Evolutionary conservation across 2,797 vertebrate species (phyloP).

Genomic region (Gila robusta): DNA sequence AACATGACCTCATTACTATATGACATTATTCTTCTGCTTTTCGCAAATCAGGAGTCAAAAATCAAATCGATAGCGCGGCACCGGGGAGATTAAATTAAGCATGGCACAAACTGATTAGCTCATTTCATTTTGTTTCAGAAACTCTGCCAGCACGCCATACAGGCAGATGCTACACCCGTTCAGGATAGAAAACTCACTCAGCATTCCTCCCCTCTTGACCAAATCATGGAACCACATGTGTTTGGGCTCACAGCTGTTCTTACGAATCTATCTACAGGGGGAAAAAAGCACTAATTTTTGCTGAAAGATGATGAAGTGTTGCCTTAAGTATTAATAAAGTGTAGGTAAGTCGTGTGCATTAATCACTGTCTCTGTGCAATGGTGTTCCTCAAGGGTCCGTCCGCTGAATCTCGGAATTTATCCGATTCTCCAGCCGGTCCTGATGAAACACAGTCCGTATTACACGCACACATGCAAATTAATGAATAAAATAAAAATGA

Average conservation of each 20-base stretch:
- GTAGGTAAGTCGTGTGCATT: constrained; percentile 47
- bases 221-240: background rate
- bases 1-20: constrained; percentile 42
- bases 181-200: constrained; percentile 18
- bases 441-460: constrained; percentile 1
- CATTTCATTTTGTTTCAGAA: constrained; percentile 54
- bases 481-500: constrained; percentile 39
- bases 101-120: constrained; percentile 57
- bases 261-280: background rate
- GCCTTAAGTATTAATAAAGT: constrained; percentile 48
- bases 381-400: constrained; percentile 24
- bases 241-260: constrained; percentile 25
- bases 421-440: background rate
- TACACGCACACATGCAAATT: background rate
- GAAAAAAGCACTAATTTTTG: constrained; percentile 11
- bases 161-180: constrained; percentile 39
- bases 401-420: constrained; percentile 8
- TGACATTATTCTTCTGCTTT: constrained; percentile 51
- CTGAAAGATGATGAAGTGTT: constrained; percentile 42
- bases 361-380: constrained; percentile 38
- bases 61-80: constrained; percentile 49
- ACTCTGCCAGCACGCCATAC: constrained; percentile 26
- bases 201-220: constrained; percentile 31
- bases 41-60: constrained; percentile 54
- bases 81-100: constrained; percentile 56